A percentile compares a stretch with the other conserved stretches of the same genome.
phyloP scores from a whole-genome alignment of 2,888 invertebrate species.

The Pseudococcus viburni region DNA sequence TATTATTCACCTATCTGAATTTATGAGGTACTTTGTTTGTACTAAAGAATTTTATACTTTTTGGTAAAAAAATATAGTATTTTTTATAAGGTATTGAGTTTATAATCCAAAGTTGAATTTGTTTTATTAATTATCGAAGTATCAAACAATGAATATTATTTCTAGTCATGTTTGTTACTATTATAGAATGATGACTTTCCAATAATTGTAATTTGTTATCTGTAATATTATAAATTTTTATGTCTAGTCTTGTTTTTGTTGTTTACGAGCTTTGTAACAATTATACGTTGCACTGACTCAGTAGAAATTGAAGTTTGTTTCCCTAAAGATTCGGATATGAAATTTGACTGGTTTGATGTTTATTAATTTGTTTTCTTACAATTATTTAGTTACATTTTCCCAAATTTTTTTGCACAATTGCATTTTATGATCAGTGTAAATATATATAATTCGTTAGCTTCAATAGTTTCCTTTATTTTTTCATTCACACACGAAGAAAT shows the following conservation, averaged over 20 bases:
- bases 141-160: conserved; percentile 43
- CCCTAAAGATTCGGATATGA: not conserved
- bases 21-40: not conserved
- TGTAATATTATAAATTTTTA: conserved; percentile 17
- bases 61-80: not conserved
- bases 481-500: not conserved
- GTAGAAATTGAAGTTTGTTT: not conserved
- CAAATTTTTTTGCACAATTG: not conserved
- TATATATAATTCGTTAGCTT: conserved; percentile 18
- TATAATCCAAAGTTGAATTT: not conserved
- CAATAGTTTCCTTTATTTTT: not conserved
- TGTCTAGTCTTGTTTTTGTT: conserved; percentile 48
- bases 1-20: not conserved
- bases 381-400: not conserved
- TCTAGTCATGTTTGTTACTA: conserved; percentile 62
- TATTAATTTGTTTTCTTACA: not conserved
- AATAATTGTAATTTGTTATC: conserved; percentile 31
- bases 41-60: not conserved
- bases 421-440: conserved; percentile 34
- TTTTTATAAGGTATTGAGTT: not conserved
- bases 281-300: not conserved
- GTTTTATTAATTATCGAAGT: not conserved
- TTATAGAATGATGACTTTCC: conserved; percentile 49
- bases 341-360: not conserved
- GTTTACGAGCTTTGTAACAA: not conserved